These are phyloP conservation scores for Calypte anna DNA, from an alignment of 2,113 vertebrate genomes.

Conservation along the genomic window DNA sequence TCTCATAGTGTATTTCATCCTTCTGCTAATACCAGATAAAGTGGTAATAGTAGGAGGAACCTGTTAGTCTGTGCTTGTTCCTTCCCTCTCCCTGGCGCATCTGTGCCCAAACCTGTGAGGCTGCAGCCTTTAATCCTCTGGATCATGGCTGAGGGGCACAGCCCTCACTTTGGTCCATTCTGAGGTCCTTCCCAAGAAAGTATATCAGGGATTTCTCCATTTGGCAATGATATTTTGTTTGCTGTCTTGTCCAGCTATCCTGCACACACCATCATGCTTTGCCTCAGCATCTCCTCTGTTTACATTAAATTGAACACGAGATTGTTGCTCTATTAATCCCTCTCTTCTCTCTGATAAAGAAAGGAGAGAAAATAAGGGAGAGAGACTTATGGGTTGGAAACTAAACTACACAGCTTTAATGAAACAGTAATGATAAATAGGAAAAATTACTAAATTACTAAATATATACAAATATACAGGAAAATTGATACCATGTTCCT, in stretches of 20 bases:
- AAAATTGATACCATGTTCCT: too few relatives aligned
- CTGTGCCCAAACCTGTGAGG: background rate
- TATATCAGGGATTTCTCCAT: background rate
- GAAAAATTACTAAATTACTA: too few relatives aligned
- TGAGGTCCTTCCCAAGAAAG: background rate
- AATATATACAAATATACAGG: too few relatives aligned
- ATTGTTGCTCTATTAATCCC: too few relatives aligned
- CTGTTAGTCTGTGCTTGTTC: background rate
- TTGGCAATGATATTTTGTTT: background rate
- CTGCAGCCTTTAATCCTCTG: background rate
- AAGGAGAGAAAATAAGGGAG: too few relatives aligned
- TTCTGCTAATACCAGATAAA: background rate
- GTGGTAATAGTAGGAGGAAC: background rate
- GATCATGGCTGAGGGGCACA: background rate
- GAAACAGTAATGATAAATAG: too few relatives aligned
- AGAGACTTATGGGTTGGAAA: too few relatives aligned
- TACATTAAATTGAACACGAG: background rate
- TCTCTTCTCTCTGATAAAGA: too few relatives aligned
- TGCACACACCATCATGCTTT: background rate
- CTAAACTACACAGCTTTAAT: too few relatives aligned
- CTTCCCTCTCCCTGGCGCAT: background rate
- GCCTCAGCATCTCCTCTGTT: background rate
- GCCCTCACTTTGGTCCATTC: accelerated
- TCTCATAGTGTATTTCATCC: background rate
- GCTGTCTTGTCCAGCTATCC: background rate